Base-by-base conservation (phyloP, 92 coral and sea anemone genomes). In the Epizoanthus rinbou region DNA sequence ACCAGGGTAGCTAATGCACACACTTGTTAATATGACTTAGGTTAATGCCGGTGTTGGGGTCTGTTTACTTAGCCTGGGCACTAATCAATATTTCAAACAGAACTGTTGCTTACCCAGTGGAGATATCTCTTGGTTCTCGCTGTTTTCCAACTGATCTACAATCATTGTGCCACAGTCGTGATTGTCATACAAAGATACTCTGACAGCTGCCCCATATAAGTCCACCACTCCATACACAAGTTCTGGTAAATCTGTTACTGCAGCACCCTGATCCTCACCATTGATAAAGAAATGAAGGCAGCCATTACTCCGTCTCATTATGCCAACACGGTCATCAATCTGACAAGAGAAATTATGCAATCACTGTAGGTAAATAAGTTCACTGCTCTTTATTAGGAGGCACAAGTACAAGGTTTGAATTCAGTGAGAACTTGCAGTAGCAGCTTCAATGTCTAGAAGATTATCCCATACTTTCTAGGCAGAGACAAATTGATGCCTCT, bases 141-240 rank as follows among this genome's bases (percentile, higher is more conserved):
- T 78, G 82, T 78, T 63, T 19, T 9, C 18, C n/a, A 21, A 14
- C 8, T 63, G 70, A 62, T 37, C 45, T 18, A 69, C n/a, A 37
- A 0, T 39, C 22, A 57, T 3, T 8, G 15, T 19, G 52, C 74
- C 67, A 43, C 79, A 57, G 19, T 33, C 17, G 43, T 74, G 82
- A 8, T 76, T 28, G 23, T 85, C 83, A 79, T 82, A 66, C 25
- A 96, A 83, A n/a, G 99, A 90, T 57, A 95, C 98, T 66, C 72
- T 86, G n/a, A 92, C 89, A 64, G 98, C 92, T 0, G 94, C 95
- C 70, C 99, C 99, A 64, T 96, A 96, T 28, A 96, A 73, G 22
- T 96, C 99, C 5, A 96, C 91, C 43, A 95, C 98, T 47, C 97
- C 99, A 88, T 86, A 90, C 9, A 96, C 95, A 64, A 64, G 80